Conservation (phyloP, 2,888 invertebrate species). For the Tetramorium bicarinatum region DNA sequence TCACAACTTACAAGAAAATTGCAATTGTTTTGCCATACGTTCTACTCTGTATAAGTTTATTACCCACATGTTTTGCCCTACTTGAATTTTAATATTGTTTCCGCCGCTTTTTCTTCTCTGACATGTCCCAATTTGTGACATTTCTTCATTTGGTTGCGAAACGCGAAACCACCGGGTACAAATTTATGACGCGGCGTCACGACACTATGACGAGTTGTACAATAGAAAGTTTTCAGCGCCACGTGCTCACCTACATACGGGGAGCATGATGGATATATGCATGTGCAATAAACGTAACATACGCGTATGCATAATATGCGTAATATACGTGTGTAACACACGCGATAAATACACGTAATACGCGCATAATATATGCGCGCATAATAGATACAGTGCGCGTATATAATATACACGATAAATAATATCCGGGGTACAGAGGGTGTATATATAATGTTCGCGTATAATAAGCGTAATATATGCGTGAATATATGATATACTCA, state of each 20-base stretch:
- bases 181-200: constrained; percentile 57
- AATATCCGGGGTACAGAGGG: not conserved
- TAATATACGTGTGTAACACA: constrained; percentile 24
- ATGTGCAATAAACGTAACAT: constrained; percentile 17
- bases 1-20: not conserved
- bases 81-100: constrained; percentile 27
- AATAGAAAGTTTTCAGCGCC: constrained; percentile 57
- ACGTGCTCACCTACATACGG: constrained; percentile 45
- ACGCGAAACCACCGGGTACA: constrained; percentile 31
- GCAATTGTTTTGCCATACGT: not conserved
- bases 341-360: constrained; percentile 28
- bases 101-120: constrained; percentile 1
- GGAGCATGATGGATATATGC: constrained; percentile 9
- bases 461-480: constrained; percentile 41
- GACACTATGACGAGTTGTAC: constrained; percentile 39
- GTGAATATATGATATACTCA: constrained; percentile 37
- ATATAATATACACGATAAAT: constrained; percentile 9
- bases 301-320: not conserved
- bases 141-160: constrained; percentile 42
- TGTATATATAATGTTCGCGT: not conserved
- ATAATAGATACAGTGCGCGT: not conserved
- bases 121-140: constrained; percentile 50
- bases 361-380: not conserved
- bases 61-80: not conserved
- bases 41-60: not conserved